Conservation (phyloP, 2,113 vertebrate species). For the Electrona antarctica region DNA sequence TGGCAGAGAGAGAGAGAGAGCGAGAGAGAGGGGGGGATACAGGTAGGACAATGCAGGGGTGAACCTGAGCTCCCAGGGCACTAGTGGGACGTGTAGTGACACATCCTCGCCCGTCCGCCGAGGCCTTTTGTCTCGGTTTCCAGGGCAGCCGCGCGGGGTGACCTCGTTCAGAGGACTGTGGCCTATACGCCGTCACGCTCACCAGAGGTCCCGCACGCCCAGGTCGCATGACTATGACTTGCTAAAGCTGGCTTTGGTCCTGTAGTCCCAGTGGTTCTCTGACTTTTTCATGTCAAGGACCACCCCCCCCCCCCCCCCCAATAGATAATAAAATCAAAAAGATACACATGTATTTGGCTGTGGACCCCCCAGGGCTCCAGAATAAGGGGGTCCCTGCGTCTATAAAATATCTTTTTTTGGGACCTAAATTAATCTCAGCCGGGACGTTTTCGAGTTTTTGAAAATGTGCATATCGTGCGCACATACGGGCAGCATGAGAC, state of each 20-base stretch:
- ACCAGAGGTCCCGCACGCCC: background rate
- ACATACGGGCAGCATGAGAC: no score
- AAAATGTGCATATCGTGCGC: no score
- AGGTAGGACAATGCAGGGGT: background rate
- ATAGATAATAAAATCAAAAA: no score
- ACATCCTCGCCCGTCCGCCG: background rate
- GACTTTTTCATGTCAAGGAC: no score
- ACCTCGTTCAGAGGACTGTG: background rate
- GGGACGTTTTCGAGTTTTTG: no score
- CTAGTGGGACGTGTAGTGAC: background rate
- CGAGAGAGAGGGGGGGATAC: background rate
- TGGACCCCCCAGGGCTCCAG: no score
- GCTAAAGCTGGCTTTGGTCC: background rate
- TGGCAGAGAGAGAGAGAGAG: background rate
- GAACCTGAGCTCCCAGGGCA: slow-evolving; percentile 5
- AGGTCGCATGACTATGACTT: background rate
- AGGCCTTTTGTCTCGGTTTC: background rate
- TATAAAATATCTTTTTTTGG: no score
- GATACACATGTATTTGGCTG: no score
- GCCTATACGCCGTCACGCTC: background rate
- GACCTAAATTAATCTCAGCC: no score
- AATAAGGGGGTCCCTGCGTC: no score
- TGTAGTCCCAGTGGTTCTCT: background rate
- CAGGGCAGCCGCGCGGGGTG: background rate
- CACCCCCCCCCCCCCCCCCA: no score